phyloP scores from a whole-genome alignment of 2,888 invertebrate species.

The Thereva nobilitata region DNA sequence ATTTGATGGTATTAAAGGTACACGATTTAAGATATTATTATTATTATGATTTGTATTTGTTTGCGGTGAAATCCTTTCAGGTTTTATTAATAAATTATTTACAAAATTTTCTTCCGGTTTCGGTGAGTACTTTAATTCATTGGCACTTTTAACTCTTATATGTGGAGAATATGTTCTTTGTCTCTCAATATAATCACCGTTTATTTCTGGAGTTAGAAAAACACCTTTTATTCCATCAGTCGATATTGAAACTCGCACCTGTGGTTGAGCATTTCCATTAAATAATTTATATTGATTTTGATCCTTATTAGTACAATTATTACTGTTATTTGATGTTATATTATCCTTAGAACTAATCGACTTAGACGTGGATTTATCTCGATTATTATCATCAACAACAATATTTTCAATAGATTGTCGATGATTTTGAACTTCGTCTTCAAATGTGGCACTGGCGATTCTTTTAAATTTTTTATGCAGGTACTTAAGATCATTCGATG shows the following conservation, averaged over 20 bases:
- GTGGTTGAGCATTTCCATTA: slow-evolving; percentile 18
- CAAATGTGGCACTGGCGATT: slow-evolving; percentile 67
- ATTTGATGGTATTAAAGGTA: slow-evolving; percentile 17
- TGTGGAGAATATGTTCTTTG: neutral
- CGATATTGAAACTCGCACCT: neutral
- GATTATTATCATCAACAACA: neutral
- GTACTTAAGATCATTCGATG: slow-evolving; percentile 71
- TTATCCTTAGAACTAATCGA: slow-evolving; percentile 8
- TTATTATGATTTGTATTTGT: slow-evolving; percentile 13
- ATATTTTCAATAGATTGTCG: slow-evolving; percentile 4
- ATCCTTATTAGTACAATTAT: neutral
- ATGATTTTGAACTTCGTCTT: slow-evolving; percentile 39
- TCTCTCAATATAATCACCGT: slow-evolving; percentile 5
- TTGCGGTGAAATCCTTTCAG: neutral
- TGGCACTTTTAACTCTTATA: neutral
- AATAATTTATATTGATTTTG: slow-evolving; percentile 1
- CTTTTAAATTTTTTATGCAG: slow-evolving; percentile 93
- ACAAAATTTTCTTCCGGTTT: slow-evolving; percentile 18
- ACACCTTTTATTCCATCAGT: slow-evolving; percentile 3
- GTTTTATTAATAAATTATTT: slow-evolving; percentile 9
- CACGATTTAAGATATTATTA: slow-evolving; percentile 13
- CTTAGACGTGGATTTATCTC: neutral
- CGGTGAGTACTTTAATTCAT: slow-evolving; percentile 6
- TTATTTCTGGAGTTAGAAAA: slow-evolving; percentile 3
- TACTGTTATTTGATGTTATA: neutral